Evolutionary conservation across 1,140 invertebrate species (phyloP), one percentile per base, ranked within the genome.

Genomic region (Neodiprion lecontei): DNA sequence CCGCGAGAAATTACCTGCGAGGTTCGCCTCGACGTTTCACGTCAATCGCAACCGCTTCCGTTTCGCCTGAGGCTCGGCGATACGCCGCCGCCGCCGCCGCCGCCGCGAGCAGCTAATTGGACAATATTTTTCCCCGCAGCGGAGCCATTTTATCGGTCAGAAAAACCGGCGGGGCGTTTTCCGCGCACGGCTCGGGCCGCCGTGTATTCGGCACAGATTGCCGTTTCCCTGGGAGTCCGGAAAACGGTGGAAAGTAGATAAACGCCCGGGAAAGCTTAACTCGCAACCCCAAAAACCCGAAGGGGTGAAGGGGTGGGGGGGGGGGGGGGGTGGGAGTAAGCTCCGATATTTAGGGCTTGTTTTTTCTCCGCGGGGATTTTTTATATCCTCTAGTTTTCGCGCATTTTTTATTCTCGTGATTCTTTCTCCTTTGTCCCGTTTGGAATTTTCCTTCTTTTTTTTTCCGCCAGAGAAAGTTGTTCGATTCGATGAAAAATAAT

Each of bases 311-410:
- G 17, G 17, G 17, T 1, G 0, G 28, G 28, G 28, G 28, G 1
- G 28, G 1, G 5, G 2, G 28, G 28, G 28, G 28, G 1, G 28
- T 0, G 5, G 28, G 72, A 21, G 78, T 82, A 81, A 81, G 81
- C 77, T 77, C 79, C 78, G 78, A 82, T 82, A 82, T 82, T 79
- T 81, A 81, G 78, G 74, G 78, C 69, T 78, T 74, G 78, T 79
- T 81, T 81, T 80, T 77, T 61, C 74, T 69, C 77, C 50, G 14
- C 72, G 71, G 48, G 67, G 72, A 71, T 78, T 80, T 77, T 79
- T 78, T 78, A 73, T 75, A 72, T 50, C 68, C 72, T 72, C 72
- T 72, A 76, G 74, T 78, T 78, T 79, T 77, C 71, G 73, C 74
- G 11, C 28, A 40, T 40, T 40, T 40, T 40, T 40, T 40, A 40